Evolutionary conservation across 30 jellyfish, hydroid and myxozoan genomes (phyloP).

Genomic region (Hydractinia echinata): DNA sequence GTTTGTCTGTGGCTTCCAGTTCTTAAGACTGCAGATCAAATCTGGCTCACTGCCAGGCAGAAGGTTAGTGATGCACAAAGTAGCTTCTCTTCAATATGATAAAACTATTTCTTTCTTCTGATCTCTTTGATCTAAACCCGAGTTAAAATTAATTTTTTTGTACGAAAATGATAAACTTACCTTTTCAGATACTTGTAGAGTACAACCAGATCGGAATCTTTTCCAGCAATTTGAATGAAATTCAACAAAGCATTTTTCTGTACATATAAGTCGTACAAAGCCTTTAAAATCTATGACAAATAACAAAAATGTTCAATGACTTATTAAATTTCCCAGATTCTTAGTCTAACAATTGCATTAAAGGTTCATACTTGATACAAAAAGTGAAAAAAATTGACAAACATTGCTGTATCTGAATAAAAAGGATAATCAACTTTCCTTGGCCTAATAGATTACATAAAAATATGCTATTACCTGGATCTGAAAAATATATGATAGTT

Average conservation of each 20-base stretch:
- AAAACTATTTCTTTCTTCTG: not conserved
- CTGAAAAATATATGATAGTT: constrained; percentile 42
- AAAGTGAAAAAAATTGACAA: not conserved
- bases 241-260: constrained; percentile 48
- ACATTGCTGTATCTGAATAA: no score
- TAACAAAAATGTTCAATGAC: not conserved
- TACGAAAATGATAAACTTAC: not conserved
- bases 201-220: constrained; percentile 11
- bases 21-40: no score
- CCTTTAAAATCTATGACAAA: constrained; percentile 65
- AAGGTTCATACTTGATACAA: not conserved
- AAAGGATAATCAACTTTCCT: no score
- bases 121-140: not conserved
- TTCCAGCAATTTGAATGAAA: constrained; percentile 75
- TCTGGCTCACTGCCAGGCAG: no score
- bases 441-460: no score
- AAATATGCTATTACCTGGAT: constrained; percentile 51
- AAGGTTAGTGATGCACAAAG: no score
- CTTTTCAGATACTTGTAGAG: not conserved
- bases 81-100: no score
- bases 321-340: not conserved
- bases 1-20: no score
- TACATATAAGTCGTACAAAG: constrained; percentile 53
- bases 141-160: no score
- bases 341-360: not conserved